Conservation (phyloP, 2,113 vertebrate species). For the Ageneiosus marmoratus region DNA sequence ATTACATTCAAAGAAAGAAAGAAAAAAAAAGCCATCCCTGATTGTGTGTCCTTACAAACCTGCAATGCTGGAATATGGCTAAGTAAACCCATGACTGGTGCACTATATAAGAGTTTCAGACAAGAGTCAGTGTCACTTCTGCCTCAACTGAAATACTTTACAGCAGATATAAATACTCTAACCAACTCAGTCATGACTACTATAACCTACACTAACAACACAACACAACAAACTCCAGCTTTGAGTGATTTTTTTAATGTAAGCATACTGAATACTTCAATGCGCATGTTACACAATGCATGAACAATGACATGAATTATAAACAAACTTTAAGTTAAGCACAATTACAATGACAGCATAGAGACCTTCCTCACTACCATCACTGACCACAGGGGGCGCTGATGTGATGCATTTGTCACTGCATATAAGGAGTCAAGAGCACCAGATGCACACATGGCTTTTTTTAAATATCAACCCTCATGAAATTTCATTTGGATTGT, state of each 20-base stretch:
- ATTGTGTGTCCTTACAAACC: constrained; percentile 72
- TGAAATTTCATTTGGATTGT: constrained; percentile 85
- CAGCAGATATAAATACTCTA: background rate
- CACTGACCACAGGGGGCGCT: constrained; percentile 77
- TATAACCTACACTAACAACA: background rate
- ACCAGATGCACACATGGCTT: constrained; percentile 56
- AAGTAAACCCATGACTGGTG: constrained; percentile 55
- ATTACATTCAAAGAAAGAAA: constrained; percentile 52
- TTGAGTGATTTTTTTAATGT: background rate
- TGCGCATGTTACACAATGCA: background rate
- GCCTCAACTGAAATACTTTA: constrained; percentile 44
- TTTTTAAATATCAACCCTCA: constrained; percentile 78
- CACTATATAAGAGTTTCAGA: background rate
- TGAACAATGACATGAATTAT: constrained; percentile 15
- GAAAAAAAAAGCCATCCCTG: constrained; percentile 62
- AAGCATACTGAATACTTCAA: constrained; percentile 5
- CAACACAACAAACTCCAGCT: background rate
- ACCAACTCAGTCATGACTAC: background rate
- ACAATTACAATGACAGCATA: background rate
- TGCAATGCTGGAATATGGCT: constrained; percentile 73
- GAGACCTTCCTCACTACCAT: constrained; percentile 34
- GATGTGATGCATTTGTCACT: constrained; percentile 67
- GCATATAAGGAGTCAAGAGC: constrained; percentile 34
- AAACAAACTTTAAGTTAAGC: constrained; percentile 17
- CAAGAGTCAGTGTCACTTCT: constrained; percentile 26